These are phyloP conservation scores for Diaphora mendica DNA, from an alignment of 2,888 invertebrate genomes.

Conservation along the genomic window DNA sequence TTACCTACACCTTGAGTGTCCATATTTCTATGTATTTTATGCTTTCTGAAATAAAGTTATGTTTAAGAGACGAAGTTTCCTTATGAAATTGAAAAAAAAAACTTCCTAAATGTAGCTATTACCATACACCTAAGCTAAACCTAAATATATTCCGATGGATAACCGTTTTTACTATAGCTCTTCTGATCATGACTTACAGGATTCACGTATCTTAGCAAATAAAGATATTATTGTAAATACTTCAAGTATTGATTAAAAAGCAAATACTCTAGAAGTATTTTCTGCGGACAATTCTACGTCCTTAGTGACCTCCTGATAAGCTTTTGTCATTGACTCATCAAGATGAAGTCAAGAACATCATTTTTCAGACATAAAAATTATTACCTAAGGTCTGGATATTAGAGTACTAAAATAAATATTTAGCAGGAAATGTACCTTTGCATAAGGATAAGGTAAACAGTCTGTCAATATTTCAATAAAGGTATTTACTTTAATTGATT, in stretches of 20 bases:
- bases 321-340: conserved; percentile 5
- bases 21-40: background rate
- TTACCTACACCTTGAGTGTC: background rate
- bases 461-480: background rate
- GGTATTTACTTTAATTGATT: background rate
- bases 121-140: too few relatives aligned
- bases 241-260: background rate
- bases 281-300: background rate
- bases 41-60: background rate
- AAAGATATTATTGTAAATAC: background rate
- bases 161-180: background rate
- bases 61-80: background rate
- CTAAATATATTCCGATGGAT: background rate
- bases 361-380: background rate
- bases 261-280: background rate
- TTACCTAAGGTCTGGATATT: background rate
- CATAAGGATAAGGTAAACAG: background rate
- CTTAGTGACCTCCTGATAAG: background rate
- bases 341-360: background rate
- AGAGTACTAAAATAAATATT: background rate
- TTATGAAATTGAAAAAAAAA: background rate
- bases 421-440: background rate
- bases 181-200: background rate
- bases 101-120: too few relatives aligned
- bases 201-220: background rate